phyloP scores from a whole-genome alignment of 2,888 invertebrate genomes.

The Nomada hirtipes region DNA sequence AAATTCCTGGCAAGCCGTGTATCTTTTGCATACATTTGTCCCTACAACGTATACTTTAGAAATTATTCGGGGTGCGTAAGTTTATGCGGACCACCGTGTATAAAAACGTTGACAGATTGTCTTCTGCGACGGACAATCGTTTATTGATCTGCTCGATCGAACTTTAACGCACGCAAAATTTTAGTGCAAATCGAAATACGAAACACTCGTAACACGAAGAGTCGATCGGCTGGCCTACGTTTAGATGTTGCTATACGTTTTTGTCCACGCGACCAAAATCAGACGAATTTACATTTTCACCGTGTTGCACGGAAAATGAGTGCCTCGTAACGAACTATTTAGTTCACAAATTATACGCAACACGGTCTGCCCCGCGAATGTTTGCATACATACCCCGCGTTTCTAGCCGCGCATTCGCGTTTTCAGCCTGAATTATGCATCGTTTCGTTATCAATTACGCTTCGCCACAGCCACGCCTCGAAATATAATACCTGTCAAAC shows the following conservation, averaged over 20 bases:
- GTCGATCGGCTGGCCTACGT: not conserved
- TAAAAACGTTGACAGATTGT: too few relatives aligned
- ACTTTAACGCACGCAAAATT: not conserved
- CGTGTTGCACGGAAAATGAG: slow-evolving; percentile 28
- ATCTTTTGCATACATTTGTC: too few relatives aligned
- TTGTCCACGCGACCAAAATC: not conserved
- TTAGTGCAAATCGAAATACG: not conserved
- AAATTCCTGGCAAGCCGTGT: too few relatives aligned
- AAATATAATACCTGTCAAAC: slow-evolving; percentile 32
- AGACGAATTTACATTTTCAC: slow-evolving; percentile 41
- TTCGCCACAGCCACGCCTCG: slow-evolving; percentile 30
- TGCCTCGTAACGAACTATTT: slow-evolving; percentile 40
- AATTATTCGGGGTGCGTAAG: too few relatives aligned
- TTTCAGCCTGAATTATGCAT: slow-evolving; percentile 46
- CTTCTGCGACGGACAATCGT: not conserved
- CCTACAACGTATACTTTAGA: too few relatives aligned
- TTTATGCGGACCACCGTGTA: too few relatives aligned
- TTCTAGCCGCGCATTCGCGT: slow-evolving; percentile 19
- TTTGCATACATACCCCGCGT: slow-evolving; percentile 12
- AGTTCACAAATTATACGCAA: slow-evolving; percentile 37
- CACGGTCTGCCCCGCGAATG: slow-evolving; percentile 4
- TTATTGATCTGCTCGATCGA: not conserved
- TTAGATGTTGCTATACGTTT: not conserved
- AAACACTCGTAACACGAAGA: not conserved
- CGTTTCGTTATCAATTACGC: slow-evolving; percentile 51